These are phyloP conservation scores for Archivesica marissinica DNA, from an alignment of 1,140 invertebrate species.

Conservation along the genomic window DNA sequence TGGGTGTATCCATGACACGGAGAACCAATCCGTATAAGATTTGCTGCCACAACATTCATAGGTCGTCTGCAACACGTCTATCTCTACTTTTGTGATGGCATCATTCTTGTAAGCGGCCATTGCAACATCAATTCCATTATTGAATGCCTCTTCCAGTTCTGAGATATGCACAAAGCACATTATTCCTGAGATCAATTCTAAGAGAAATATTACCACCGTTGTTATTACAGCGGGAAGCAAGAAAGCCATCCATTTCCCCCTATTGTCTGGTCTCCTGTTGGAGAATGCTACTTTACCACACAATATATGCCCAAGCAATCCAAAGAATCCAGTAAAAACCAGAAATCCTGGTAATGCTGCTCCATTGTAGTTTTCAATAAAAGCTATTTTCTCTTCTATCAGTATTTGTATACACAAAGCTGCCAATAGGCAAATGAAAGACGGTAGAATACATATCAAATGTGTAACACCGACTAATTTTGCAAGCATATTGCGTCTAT, in stretches of 20 bases:
- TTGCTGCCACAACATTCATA: conserved; percentile 78
- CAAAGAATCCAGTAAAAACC: conserved; percentile 59
- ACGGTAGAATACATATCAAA: conserved; percentile 61
- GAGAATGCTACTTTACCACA: conserved; percentile 66
- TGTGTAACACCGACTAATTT: conserved; percentile 47
- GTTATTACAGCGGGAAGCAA: conserved; percentile 58
- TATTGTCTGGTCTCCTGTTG: conserved; percentile 43
- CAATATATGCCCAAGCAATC: conserved; percentile 56
- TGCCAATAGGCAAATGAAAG: conserved; percentile 57
- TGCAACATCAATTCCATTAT: conserved; percentile 64
- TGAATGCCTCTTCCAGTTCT: conserved; percentile 64
- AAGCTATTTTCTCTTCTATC: conserved; percentile 60
- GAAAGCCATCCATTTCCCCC: conserved; percentile 55
- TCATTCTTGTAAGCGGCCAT: conserved; percentile 71
- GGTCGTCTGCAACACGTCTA: conserved; percentile 75
- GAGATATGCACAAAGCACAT: conserved; percentile 67
- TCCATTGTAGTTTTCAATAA: conserved; percentile 67
- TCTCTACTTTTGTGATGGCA: conserved; percentile 65
- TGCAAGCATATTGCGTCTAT: conserved; percentile 50
- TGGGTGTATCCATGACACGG: conserved; percentile 71
- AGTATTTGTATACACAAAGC: conserved; percentile 59
- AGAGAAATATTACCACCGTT: conserved; percentile 58
- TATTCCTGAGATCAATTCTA: conserved; percentile 63
- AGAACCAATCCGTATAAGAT: conserved; percentile 77
- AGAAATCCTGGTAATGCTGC: conserved; percentile 64